Evolutionary conservation across 2,113 vertebrate species (phyloP).

Genomic region (Crotophaga sulcirostris): DNA sequence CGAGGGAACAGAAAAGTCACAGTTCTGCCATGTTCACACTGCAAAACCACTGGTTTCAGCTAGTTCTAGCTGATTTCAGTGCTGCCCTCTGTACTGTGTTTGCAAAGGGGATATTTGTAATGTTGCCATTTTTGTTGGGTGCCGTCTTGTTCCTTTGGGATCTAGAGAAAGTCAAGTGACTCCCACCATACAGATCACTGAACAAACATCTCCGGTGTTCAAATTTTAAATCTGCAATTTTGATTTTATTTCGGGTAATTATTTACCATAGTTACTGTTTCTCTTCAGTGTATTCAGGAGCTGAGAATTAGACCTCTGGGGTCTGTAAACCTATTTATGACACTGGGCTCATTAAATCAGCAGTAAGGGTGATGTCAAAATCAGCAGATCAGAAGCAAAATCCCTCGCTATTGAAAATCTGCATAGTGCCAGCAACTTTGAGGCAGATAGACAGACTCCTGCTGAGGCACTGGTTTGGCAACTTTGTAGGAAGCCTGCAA

Average conservation of each 20-base stretch:
- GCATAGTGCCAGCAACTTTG: not conserved
- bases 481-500: not conserved
- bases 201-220: not conserved
- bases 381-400: conserved; percentile 33
- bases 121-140: not conserved
- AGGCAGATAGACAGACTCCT: not conserved
- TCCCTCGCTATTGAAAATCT: not conserved
- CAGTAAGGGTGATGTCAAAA: conserved; percentile 30
- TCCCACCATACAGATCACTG: not conserved
- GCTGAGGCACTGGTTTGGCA: not conserved
- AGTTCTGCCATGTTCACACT: not conserved
- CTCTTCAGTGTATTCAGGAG: conserved; percentile 21
- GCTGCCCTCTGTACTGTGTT: not conserved
- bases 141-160: not conserved
- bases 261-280: conserved; percentile 56
- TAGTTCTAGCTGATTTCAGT: not conserved
- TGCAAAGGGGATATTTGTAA: not conserved
- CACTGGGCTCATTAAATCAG: conserved; percentile 48
- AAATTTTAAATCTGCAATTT: conserved; percentile 28
- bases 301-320: conserved; percentile 42
- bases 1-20: not conserved
- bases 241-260: conserved; percentile 44
- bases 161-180: not conserved
- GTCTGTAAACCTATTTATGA: conserved; percentile 54
- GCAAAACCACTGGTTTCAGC: not conserved